Conservation (phyloP, 2,888 invertebrate genomes). For the Leptinotarsa haldemani region DNA sequence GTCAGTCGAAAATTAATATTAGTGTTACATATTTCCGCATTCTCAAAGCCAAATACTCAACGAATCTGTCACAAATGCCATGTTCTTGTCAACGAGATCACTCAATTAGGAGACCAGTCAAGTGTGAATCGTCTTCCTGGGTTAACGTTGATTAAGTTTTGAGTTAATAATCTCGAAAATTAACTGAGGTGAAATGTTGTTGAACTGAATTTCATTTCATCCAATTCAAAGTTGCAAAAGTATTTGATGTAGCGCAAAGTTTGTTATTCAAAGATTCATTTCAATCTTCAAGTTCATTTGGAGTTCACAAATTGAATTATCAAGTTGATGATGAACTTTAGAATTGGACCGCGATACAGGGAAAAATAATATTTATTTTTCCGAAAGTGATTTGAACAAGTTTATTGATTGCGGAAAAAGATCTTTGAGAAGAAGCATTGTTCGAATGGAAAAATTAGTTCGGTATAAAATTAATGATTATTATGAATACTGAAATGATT, state of each 20-base stretch:
- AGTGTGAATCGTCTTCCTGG: slow-evolving; percentile 35
- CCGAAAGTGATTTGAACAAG: too few species aligned
- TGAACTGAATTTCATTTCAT: slow-evolving; percentile 18
- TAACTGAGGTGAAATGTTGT: neutral
- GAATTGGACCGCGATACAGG: neutral
- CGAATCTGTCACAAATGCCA: slow-evolving; percentile 3
- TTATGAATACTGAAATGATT: too few species aligned
- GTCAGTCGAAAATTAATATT: too few species aligned
- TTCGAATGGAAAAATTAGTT: too few species aligned
- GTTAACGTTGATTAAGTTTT: slow-evolving; percentile 35
- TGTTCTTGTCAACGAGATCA: slow-evolving; percentile 20
- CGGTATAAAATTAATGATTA: too few species aligned
- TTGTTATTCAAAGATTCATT: neutral
- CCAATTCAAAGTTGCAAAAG: slow-evolving; percentile 12
- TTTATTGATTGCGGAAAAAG: too few species aligned
- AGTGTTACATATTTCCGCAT: too few species aligned
- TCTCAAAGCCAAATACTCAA: too few species aligned
- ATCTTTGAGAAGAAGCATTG: too few species aligned
- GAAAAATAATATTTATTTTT: too few species aligned
- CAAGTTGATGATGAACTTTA: neutral
- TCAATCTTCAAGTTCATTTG: neutral
- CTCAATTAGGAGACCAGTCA: slow-evolving; percentile 35
- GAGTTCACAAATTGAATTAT: neutral
- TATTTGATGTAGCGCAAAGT: neutral
- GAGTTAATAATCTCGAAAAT: slow-evolving; percentile 29